These are phyloP conservation scores for Pedetes capensis DNA, from an alignment of 2,113 vertebrate species.

Conservation along the genomic window DNA sequence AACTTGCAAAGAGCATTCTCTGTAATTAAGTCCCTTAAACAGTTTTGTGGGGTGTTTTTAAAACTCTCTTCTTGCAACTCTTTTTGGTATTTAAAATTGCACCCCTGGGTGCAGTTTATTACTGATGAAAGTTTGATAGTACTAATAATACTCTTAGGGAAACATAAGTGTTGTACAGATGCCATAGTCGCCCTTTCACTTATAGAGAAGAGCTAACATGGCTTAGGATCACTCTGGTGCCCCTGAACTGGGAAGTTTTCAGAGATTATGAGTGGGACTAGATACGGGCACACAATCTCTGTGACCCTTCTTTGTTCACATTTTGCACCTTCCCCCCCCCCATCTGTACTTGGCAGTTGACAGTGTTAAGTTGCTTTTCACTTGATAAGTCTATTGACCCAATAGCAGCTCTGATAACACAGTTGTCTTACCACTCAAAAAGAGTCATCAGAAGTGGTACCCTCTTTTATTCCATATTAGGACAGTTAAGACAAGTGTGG, in stretches of 20 bases:
- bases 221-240: background rate
- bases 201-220: background rate
- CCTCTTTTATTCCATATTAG: background rate
- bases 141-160: background rate
- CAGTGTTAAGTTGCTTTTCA: background rate
- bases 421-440: background rate
- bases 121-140: background rate
- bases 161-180: background rate
- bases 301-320: background rate
- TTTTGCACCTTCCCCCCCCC: background rate
- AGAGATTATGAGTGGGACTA: background rate
- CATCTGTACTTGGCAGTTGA: background rate
- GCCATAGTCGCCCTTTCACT: too few relatives aligned
- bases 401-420: background rate
- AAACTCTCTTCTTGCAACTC: background rate
- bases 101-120: background rate
- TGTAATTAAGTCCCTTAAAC: background rate
- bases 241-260: background rate
- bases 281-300: background rate
- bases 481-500: too few relatives aligned
- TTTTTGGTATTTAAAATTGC: background rate
- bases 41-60: background rate
- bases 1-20: background rate
- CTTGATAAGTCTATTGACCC: background rate
- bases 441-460: background rate